Conservation (phyloP, 30 jellyfish, hydroid and myxozoan genomes). For the Nemopilema nomurai region DNA sequence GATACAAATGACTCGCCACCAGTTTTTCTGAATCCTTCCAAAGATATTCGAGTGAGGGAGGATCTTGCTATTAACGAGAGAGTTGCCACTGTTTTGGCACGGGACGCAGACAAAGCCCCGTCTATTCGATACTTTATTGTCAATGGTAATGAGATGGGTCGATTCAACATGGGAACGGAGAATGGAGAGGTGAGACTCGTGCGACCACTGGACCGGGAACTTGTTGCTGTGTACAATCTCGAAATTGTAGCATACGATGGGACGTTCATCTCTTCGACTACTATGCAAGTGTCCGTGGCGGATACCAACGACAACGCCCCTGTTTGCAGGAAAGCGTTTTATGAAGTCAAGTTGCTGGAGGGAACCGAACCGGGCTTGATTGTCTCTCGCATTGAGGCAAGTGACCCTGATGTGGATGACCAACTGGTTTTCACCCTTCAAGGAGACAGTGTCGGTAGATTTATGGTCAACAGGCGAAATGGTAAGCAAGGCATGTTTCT, state of each 20-base stretch:
- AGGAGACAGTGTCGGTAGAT: constrained; percentile 87
- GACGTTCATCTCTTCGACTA: constrained; percentile 53
- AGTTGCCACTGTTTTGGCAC: constrained; percentile 77
- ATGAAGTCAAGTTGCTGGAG: constrained; percentile 59
- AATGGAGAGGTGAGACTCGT: constrained; percentile 77
- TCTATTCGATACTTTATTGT: constrained; percentile 59
- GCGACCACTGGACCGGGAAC: constrained; percentile 63
- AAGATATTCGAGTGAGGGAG: constrained; percentile 58
- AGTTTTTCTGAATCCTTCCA: constrained; percentile 36
- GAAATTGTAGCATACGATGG: constrained; percentile 92
- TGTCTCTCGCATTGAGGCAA: constrained; percentile 58
- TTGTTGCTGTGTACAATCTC: constrained; percentile 23
- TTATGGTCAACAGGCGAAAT: constrained; percentile 67
- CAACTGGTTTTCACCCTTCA: constrained; percentile 67
- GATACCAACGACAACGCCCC: constrained; percentile 89
- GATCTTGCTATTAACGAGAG: constrained; percentile 80
- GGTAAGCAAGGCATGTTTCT: constrained; percentile 46
- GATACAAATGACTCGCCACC: constrained; percentile 96
- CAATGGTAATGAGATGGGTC: constrained; percentile 54
- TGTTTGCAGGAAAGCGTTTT: constrained; percentile 73
- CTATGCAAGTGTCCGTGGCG: constrained; percentile 39
- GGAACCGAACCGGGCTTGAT: constrained; percentile 30
- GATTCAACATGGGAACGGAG: constrained; percentile 45
- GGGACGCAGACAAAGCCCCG: constrained; percentile 76
- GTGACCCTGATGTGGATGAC: constrained; percentile 78